These are phyloP conservation scores for Silurus meridionalis DNA, from an alignment of 2,113 vertebrate genomes.

Conservation along the genomic window DNA sequence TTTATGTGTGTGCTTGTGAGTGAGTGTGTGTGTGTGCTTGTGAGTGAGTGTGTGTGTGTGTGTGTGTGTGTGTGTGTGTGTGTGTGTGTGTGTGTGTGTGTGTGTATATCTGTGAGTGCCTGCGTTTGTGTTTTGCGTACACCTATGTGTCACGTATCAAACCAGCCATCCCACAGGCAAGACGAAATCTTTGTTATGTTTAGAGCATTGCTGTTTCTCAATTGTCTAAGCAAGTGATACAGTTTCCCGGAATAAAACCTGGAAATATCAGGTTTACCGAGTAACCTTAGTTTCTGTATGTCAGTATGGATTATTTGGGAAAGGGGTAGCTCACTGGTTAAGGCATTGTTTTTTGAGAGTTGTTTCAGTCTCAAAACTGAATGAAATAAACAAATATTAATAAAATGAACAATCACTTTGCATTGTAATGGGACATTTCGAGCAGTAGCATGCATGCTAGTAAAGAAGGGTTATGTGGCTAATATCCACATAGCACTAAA, in stretches of 20 bases:
- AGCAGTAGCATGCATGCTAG: background rate
- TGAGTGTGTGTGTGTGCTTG: constrained; percentile 7
- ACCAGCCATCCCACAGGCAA: constrained; percentile 4
- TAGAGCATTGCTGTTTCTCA: background rate
- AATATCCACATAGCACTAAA: background rate
- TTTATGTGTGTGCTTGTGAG: constrained; percentile 33
- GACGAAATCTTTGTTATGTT: background rate
- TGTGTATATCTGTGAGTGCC: background rate
- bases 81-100: constrained; percentile 16
- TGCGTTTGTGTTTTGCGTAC: background rate
- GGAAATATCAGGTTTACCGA: background rate
- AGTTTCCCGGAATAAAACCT: background rate
- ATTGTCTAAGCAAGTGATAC: background rate
- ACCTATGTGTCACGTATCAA: background rate
- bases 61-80: constrained; percentile 31
- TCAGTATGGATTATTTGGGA: background rate
- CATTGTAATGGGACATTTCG: background rate
- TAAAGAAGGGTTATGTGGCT: background rate
- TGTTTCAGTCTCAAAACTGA: background rate
- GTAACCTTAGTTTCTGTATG: background rate
- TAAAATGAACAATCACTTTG: background rate
- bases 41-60: constrained; percentile 6
- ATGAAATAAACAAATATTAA: background rate
- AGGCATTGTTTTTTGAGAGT: no score
- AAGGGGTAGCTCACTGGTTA: no score